Evolutionary conservation across 2,888 invertebrate species (phyloP).

Genomic region (Hypena proboscidalis): DNA sequence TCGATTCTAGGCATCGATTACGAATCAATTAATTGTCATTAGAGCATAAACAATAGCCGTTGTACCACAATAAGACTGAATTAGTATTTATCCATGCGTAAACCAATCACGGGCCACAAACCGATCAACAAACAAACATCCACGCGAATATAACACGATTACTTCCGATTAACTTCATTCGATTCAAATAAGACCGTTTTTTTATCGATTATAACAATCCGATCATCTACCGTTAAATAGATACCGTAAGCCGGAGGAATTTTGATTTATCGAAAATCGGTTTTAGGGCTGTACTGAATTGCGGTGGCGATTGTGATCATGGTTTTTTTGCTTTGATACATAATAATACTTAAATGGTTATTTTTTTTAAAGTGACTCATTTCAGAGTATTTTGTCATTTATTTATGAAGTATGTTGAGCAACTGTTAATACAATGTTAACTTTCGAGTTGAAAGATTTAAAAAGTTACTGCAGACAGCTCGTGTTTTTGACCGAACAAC

Average conservation of each 20-base stretch:
- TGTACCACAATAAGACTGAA: constrained; percentile 46
- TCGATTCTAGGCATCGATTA: constrained; percentile 18
- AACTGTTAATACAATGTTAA: too few relatives aligned
- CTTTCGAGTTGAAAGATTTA: too few relatives aligned
- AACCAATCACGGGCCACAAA: constrained; percentile 53
- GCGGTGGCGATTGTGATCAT: too few relatives aligned
- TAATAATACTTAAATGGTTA: too few relatives aligned
- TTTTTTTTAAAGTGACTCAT: too few relatives aligned
- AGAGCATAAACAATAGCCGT: constrained; percentile 30
- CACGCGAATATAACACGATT: constrained; percentile 61
- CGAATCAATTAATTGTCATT: constrained; percentile 45
- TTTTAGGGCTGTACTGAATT: constrained; percentile 44
- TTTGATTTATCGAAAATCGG: constrained; percentile 66
- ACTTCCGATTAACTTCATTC: constrained; percentile 69
- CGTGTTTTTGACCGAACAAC: too few relatives aligned
- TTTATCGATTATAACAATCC: constrained; percentile 68
- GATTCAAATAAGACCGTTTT: constrained; percentile 67
- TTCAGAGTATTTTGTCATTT: too few relatives aligned
- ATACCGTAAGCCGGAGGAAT: constrained; percentile 72
- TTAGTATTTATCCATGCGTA: constrained; percentile 55
- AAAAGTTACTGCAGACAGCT: too few relatives aligned
- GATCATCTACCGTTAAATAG: constrained; percentile 75
- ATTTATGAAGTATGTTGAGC: too few relatives aligned
- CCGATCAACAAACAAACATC: constrained; percentile 61
- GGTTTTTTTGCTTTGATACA: too few relatives aligned